These are phyloP conservation scores for Calephelis perditalis DNA, from an alignment of 2,888 invertebrate species.

Conservation along the genomic window DNA sequence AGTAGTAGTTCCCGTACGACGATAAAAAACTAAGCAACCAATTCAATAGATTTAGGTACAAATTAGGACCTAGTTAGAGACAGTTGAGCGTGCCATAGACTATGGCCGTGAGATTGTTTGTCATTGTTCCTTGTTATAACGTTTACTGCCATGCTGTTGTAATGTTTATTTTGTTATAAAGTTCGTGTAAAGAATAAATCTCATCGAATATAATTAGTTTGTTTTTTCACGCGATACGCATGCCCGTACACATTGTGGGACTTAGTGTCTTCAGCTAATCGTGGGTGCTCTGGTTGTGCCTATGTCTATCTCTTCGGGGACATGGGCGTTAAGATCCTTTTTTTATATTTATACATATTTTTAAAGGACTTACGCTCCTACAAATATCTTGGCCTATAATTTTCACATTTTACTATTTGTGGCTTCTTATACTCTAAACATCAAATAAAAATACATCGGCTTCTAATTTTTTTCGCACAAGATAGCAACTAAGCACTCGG, in stretches of 20 bases:
- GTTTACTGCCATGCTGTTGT: conserved; percentile 54
- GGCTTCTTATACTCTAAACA: too few species aligned
- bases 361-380: too few species aligned
- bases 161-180: conserved; percentile 42
- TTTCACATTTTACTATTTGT: too few species aligned
- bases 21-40: conserved; percentile 34
- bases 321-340: too few species aligned
- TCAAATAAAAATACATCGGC: too few species aligned
- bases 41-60: too few species aligned
- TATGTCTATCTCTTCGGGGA: too few species aligned
- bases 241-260: background rate
- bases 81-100: conserved; percentile 21
- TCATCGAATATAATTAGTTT: background rate
- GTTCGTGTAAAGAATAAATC: conserved; percentile 35
- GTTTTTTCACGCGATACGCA: background rate
- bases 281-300: too few species aligned
- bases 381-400: too few species aligned
- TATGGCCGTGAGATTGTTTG: conserved; percentile 28
- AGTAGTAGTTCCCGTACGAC: conserved; percentile 19
- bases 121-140: conserved; percentile 15
- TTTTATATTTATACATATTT: background rate
- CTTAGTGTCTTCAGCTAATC: too few species aligned
- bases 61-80: conserved; percentile 7
- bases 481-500: too few species aligned
- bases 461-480: too few species aligned